Percentiles rank a stretch among this genome's conserved stretches.
Evolutionary conservation across 2,888 invertebrate genomes (phyloP).

Genomic region (Drosophila nr. perissopoda): DNA sequence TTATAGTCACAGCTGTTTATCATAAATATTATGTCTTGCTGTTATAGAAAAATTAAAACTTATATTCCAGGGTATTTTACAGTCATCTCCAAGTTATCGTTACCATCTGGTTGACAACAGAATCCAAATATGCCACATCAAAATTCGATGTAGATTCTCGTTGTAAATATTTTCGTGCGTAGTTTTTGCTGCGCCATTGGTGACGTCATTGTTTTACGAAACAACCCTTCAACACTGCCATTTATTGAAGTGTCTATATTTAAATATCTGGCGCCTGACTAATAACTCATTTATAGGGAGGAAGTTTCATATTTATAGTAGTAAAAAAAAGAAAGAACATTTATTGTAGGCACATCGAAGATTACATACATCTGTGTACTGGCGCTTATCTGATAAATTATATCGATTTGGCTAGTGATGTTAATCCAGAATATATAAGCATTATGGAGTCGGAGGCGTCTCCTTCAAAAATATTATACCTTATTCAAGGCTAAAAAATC

Average conservation of each 20-base stretch:
- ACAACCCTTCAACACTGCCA: constrained; percentile 13
- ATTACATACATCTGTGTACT: too few species aligned
- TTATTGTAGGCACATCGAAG: too few species aligned
- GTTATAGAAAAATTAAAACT: not conserved
- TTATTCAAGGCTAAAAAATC: not conserved
- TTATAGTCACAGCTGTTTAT: not conserved
- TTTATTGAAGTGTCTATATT: constrained; percentile 30
- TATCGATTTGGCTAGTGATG: not conserved
- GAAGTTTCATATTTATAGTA: constrained; percentile 6
- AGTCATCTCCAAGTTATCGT: not conserved
- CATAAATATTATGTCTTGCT: too few species aligned
- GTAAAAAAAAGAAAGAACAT: too few species aligned
- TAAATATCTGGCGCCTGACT: constrained; percentile 18
- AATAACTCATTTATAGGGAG: constrained; percentile 4
- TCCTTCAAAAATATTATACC: not conserved
- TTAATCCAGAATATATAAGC: not conserved
- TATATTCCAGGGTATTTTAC: constrained; percentile 24
- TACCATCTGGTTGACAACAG: constrained; percentile 28
- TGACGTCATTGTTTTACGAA: constrained; percentile 45
- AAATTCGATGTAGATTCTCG: constrained; percentile 21
- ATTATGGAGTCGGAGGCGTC: not conserved
- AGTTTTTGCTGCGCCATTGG: constrained; percentile 53
- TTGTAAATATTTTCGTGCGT: constrained; percentile 46
- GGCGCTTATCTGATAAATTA: too few species aligned
- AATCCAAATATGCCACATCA: constrained; percentile 9